Base-by-base conservation (phyloP, 2,113 vertebrate genomes). In the Equus quagga region DNA sequence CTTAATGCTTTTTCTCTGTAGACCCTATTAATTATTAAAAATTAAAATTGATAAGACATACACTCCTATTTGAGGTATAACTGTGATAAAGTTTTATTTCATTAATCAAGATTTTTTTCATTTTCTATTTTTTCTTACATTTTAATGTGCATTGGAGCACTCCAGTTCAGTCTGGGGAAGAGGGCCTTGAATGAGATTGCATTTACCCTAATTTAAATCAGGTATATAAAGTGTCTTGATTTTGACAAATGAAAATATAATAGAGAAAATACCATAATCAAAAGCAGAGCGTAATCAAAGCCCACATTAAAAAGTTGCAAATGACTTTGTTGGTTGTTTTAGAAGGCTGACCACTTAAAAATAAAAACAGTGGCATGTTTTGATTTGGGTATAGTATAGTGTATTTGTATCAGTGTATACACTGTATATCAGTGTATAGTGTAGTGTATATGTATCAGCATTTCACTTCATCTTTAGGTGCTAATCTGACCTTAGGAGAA, bases 11-110 rank as follows among this genome's bases (percentile, higher is more conserved):
- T 67, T 81, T 73, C 36, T 89, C 28, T 81, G 21, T 73, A 19
- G 85, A 62, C 36, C 21, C 33, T 83, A 88, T 51, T 91, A 56
- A 33, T n/a, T 56, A 89, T 73, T 92, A 94, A 89, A 83, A 92
- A 44, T 58, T 73, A 89, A 83, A 94, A 44, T 58, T 73, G 51
- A 41, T 70, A 60, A 80, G 51, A 62, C 7, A 56, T 54, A n/a
- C 8, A n/a, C 7, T 46, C 23, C 8, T 78, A 36, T 60, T 89
- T 62, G 41, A 81, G 36, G 28, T 85, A 41, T 36, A 81, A 69
- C 24, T 92, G 26, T 92, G n/a, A 70, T 86, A 69, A 96, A 60
- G 33, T 78, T 72, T 84, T 78, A 88, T 21, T 94, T 41, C 17
- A 65, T 67, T 83, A n/a, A 87, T 89, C 11, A 73, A 87, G 36